Evolutionary conservation across 2,113 vertebrate genomes (phyloP), one percentile per base, ranked within the genome.

Genomic region (Hemicordylus capensis): DNA sequence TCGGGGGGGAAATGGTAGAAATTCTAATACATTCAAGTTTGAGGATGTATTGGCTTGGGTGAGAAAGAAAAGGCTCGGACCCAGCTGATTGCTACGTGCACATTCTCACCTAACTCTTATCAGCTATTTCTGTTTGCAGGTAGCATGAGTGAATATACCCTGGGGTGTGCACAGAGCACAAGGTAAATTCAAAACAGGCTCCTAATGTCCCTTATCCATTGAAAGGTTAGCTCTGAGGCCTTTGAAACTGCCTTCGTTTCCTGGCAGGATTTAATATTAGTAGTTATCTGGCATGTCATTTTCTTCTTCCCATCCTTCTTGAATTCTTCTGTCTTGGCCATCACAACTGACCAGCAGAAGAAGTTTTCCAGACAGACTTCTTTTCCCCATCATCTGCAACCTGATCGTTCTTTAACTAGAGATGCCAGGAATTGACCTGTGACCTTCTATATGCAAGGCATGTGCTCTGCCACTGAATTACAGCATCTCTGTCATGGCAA

Each of bases 61-160:
- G 8, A 6, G n/a, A 34, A n/a, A 19, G 34, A 42, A 26, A 5
- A 2, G 4, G 46, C n/a, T 77, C 39, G 75, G 76, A 31, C 74
- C 34, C 76, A 83, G 83, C 37, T 80, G 20, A 0, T 4, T 77
- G 31, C 74, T 90, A 85, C 6, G 0, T 89, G 77, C 72, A 72
- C 34, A 31, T 85, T 82, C 76, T 87, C 84, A 86, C 89, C 81
- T n/a, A 82, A 42, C 6, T 54, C 39, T 90, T 87, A 87, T 85
- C 85, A 85, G 73, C 61, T 75, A 4, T 24, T 73, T 72, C 73
- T 46, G 64, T 87, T 87, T 85, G 22, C 73, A 93, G 76, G 64
- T 85, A 82, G 37, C 24, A 80, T 28, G 20, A 90, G 64, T 42
- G 69, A 66, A 87, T 87, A 89, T 75, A 85, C n/a, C 20, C 48